These are phyloP conservation scores for Agrochola circellaris DNA, from an alignment of 2,888 invertebrate genomes.

Conservation along the genomic window DNA sequence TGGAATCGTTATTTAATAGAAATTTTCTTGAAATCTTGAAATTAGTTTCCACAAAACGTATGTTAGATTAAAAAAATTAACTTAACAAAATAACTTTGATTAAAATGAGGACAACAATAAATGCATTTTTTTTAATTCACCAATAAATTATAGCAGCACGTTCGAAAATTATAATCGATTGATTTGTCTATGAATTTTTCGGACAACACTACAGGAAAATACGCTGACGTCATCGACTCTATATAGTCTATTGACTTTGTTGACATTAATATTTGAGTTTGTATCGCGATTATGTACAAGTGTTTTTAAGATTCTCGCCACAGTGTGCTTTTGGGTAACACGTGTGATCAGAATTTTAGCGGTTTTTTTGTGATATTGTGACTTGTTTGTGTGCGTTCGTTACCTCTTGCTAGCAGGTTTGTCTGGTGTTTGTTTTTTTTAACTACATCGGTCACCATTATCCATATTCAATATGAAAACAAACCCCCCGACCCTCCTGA, in stretches of 20 bases:
- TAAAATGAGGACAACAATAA: not conserved
- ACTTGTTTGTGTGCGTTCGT: too few species aligned
- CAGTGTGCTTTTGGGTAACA: too few species aligned
- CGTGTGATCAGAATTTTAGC: too few species aligned
- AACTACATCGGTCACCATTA: too few species aligned
- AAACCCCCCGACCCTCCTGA: too few species aligned
- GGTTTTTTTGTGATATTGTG: too few species aligned
- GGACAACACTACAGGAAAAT: conserved; percentile 60
- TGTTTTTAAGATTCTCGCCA: not conserved
- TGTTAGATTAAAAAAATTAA: too few species aligned
- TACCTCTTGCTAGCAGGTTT: too few species aligned
- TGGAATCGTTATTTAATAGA: not conserved
- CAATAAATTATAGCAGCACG: not conserved
- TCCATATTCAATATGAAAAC: too few species aligned
- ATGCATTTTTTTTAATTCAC: not conserved
- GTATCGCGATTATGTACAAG: conserved; percentile 42
- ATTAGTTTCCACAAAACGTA: not conserved
- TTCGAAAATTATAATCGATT: conserved; percentile 41
- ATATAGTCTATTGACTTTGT: conserved; percentile 58
- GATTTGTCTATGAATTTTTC: conserved; percentile 35
- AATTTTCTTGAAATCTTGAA: not conserved
- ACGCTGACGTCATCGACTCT: conserved; percentile 65
- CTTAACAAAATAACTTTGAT: too few species aligned
- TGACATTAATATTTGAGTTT: conserved; percentile 63
- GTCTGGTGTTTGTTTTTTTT: too few species aligned